Evolutionary conservation across 2,888 invertebrate genomes (phyloP).

Genomic region (Villa cingulata): DNA sequence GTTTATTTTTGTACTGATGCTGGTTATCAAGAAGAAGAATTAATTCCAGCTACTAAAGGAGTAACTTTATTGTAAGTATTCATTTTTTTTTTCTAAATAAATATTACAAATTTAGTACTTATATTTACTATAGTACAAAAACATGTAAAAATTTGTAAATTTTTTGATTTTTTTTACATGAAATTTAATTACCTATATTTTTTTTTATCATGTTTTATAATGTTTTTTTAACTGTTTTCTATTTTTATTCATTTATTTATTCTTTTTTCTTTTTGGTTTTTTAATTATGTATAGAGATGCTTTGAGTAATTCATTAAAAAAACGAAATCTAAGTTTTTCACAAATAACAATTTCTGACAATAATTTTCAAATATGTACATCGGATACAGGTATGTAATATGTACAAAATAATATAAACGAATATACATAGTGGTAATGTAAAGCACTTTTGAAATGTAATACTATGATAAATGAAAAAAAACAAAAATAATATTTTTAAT

Average conservation of each 20-base stretch:
- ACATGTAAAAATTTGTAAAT: too few relatives aligned
- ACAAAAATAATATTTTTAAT: too few relatives aligned
- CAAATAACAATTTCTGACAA: slow-evolving; percentile 34
- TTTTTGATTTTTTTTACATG: too few relatives aligned
- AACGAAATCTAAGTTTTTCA: slow-evolving; percentile 42
- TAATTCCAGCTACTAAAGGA: slow-evolving; percentile 52
- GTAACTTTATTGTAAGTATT: slow-evolving; percentile 48
- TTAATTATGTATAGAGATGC: slow-evolving; percentile 43
- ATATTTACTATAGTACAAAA: neutral
- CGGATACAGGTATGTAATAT: slow-evolving; percentile 27
- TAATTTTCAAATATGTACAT: slow-evolving; percentile 26
- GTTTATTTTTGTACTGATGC: slow-evolving; percentile 50
- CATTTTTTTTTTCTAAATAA: neutral
- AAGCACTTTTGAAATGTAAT: too few relatives aligned
- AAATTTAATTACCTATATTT: too few relatives aligned
- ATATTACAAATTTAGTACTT: neutral
- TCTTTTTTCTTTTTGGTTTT: slow-evolving; percentile 9
- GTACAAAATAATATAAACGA: too few relatives aligned
- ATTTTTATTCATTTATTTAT: neutral
- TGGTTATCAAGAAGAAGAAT: slow-evolving; percentile 45
- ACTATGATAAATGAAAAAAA: too few relatives aligned
- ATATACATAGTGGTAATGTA: too few relatives aligned
- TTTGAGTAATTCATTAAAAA: slow-evolving; percentile 47
- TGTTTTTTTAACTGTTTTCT: too few relatives aligned
- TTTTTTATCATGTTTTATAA: too few relatives aligned